phyloP scores from a whole-genome alignment of 2,888 invertebrate genomes.

The Hemithea aestivaria region DNA sequence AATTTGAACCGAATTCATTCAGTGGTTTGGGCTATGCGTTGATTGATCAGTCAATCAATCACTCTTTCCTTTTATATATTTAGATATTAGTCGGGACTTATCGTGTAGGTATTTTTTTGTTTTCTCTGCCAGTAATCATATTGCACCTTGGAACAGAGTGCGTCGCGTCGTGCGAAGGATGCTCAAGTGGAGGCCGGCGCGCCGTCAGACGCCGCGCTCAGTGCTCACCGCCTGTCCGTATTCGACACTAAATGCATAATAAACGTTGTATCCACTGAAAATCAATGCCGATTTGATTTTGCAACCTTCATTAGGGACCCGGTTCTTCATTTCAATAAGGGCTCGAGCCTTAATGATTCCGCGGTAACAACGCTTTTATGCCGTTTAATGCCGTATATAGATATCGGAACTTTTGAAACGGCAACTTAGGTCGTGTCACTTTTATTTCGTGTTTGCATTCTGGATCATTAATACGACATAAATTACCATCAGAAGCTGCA shows the following conservation, averaged over 20 bases:
- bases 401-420: slow-evolving; percentile 68
- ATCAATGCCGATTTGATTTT: slow-evolving; percentile 74
- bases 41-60: no score
- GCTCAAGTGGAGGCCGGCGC: slow-evolving; percentile 21
- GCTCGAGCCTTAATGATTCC: slow-evolving; percentile 68
- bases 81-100: no score
- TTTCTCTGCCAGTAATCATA: no score
- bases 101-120: no score
- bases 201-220: slow-evolving; percentile 20
- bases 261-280: slow-evolving; percentile 64
- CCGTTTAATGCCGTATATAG: slow-evolving; percentile 70
- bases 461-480: slow-evolving; percentile 51
- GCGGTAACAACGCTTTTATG: slow-evolving; percentile 68
- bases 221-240: slow-evolving; percentile 39
- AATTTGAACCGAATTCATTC: no score
- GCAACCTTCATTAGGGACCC: slow-evolving; percentile 75
- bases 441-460: slow-evolving; percentile 45
- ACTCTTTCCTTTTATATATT: no score
- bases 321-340: slow-evolving; percentile 75
- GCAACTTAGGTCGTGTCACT: slow-evolving; percentile 45
- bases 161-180: slow-evolving; percentile 22
- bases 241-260: slow-evolving; percentile 61
- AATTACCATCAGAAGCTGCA: slow-evolving; percentile 46
- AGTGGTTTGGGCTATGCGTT: no score
- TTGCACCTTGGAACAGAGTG: no score